A percentile compares a stretch with the other conserved stretches of the same genome.
phyloP scores from a whole-genome alignment of 2,797 vertebrate genomes.

The Paramormyrops hopkinsi region DNA sequence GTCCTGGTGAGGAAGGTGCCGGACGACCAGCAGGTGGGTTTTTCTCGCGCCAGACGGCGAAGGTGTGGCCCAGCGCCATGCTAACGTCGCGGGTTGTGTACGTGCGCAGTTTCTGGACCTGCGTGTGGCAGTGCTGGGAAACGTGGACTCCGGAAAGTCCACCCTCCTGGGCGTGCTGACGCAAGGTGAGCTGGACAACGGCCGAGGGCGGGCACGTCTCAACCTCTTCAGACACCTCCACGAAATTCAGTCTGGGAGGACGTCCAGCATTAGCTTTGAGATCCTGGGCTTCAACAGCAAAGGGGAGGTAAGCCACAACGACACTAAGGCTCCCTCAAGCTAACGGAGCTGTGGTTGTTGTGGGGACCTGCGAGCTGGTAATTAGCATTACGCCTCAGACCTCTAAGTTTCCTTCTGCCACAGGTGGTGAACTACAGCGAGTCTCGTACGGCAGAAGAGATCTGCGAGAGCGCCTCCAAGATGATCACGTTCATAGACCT shows the following conservation, averaged over 20 bases:
- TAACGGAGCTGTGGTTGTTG: not conserved
- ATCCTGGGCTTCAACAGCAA: conserved; percentile 97
- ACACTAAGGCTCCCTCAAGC: not conserved
- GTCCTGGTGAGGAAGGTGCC: conserved; percentile 95
- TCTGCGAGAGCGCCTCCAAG: conserved; percentile 94
- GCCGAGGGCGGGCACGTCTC: conserved; percentile 83
- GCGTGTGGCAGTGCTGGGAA: conserved; percentile 90
- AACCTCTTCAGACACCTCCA: conserved; percentile 95
- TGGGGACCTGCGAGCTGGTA: not conserved
- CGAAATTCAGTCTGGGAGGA: conserved; percentile 92
- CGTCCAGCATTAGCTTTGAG: conserved; percentile 96
- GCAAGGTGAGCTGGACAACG: conserved; percentile 92
- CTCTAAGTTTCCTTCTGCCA: not conserved
- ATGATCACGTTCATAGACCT: conserved; percentile 98
- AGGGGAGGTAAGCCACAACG: conserved; percentile 73
- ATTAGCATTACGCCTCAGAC: not conserved
- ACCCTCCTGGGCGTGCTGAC: conserved; percentile 90
- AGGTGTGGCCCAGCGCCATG: not conserved
- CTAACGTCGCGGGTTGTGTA: not conserved
- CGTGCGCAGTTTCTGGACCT: conserved; percentile 83
- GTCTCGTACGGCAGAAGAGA: conserved; percentile 89
- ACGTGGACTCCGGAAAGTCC: conserved; percentile 93
- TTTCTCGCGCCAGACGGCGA: not conserved
- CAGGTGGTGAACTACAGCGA: conserved; percentile 97
- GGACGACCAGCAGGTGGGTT: conserved; percentile 86